Percentiles rank a stretch among this genome's conserved stretches.
Conservation (phyloP, 2,113 vertebrate species). For the Toxotes jaculatrix region DNA sequence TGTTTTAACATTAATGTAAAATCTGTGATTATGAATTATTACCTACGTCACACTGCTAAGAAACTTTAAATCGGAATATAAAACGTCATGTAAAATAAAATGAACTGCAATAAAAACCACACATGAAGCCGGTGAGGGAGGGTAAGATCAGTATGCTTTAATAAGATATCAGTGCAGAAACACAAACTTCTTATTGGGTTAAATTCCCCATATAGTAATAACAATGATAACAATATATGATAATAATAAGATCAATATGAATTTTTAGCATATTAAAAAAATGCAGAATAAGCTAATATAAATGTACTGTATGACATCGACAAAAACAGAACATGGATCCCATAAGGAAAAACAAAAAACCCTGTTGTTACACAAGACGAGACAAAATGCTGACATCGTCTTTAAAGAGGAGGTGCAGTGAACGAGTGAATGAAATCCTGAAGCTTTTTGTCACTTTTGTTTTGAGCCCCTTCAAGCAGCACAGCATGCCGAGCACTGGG, state of each 20-base stretch:
- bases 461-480: slow-evolving; percentile 84
- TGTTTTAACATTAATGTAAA: too few relatives aligned
- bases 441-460: slow-evolving; percentile 23
- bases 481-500: slow-evolving; percentile 48
- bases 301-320: slow-evolving; percentile 84
- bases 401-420: slow-evolving; percentile 83
- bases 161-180: slow-evolving; percentile 99
- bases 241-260: slow-evolving; percentile 87
- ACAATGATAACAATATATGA: slow-evolving; percentile 79
- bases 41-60: too few relatives aligned
- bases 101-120: slow-evolving; percentile 29
- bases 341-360: slow-evolving; percentile 50
- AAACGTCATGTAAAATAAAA: neutral
- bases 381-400: slow-evolving; percentile 84
- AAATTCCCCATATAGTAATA: slow-evolving; percentile 91
- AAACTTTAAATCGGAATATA: neutral
- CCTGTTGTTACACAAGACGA: slow-evolving; percentile 79
- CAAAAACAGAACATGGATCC: slow-evolving; percentile 66
- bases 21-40: too few relatives aligned
- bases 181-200: slow-evolving; percentile 94
- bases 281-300: slow-evolving; percentile 87
- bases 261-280: slow-evolving; percentile 88
- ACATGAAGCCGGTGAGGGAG: neutral
- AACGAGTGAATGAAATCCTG: slow-evolving; percentile 7
- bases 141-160: slow-evolving; percentile 96